These are phyloP conservation scores for Pedetes capensis DNA, from an alignment of 2,113 vertebrate species.

Conservation along the genomic window DNA sequence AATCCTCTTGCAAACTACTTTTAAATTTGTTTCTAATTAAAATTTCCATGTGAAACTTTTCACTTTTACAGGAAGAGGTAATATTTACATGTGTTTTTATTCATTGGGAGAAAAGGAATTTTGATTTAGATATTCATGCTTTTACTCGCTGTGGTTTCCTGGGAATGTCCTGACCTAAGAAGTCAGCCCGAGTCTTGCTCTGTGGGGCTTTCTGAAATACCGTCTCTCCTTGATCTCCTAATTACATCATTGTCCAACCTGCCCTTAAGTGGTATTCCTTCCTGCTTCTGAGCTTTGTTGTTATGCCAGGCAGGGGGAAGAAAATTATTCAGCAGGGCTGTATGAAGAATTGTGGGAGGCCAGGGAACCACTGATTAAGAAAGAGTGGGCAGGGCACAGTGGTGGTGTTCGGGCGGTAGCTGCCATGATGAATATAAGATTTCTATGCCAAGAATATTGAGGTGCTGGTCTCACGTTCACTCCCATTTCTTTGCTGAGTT, in stretches of 20 bases:
- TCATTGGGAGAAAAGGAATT: neutral
- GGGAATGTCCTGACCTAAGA: neutral
- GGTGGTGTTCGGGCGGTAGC: neutral
- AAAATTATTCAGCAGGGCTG: slow-evolving; percentile 7
- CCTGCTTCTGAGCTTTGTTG: slow-evolving; percentile 56
- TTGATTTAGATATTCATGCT: neutral
- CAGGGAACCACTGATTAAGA: slow-evolving; percentile 45
- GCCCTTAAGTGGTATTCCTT: slow-evolving; percentile 54
- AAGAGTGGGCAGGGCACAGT: neutral
- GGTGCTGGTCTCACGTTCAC: neutral
- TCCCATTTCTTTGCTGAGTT: slow-evolving; percentile 57
- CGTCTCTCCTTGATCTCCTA: slow-evolving; percentile 36
- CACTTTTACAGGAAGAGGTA: neutral
- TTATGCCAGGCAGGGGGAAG: neutral
- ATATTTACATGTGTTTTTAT: slow-evolving; percentile 34
- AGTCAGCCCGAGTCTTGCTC: neutral
- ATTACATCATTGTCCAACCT: slow-evolving; percentile 70
- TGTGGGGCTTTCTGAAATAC: slow-evolving; percentile 22
- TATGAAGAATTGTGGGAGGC: slow-evolving; percentile 57
- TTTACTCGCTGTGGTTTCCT: slow-evolving; percentile 4
- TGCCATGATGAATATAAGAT: neutral
- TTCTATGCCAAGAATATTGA: slow-evolving; percentile 23
- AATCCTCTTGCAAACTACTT: neutral
- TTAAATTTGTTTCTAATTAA: slow-evolving; percentile 53
- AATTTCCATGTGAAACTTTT: slow-evolving; percentile 20